Percentiles rank a stretch among this genome's conserved stretches.
Conservation (phyloP, 2,113 vertebrate genomes). For the Trogon surrucura region DNA sequence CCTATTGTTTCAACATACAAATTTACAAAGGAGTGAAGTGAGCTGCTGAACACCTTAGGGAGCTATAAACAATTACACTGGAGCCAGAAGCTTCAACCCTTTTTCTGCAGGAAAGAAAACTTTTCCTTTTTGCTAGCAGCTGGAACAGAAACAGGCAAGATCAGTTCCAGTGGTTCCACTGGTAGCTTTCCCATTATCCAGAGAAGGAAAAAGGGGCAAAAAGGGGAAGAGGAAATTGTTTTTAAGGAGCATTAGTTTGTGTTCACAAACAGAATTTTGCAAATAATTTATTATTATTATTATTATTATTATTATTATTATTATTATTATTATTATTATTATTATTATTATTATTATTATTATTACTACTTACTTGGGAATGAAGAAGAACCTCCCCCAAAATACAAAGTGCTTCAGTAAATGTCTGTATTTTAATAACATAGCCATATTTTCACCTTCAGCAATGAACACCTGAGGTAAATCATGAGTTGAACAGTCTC, state of each 20-base stretch:
- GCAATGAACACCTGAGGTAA: neutral
- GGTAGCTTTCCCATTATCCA: neutral
- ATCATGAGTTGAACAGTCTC: neutral
- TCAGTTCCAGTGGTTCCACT: neutral
- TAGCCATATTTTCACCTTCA: neutral
- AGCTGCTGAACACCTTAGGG: neutral
- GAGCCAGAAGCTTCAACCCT: neutral
- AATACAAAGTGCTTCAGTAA: neutral
- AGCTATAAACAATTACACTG: neutral
- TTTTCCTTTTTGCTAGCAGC: conserved; percentile 2
- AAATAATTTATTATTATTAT: neutral
- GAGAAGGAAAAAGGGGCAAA: neutral
- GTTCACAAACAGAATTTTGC: neutral
- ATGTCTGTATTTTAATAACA: neutral
- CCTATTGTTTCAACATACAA: neutral
- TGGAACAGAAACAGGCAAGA: neutral
- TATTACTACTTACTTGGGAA: neutral
- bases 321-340: too few species aligned
- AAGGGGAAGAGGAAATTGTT: neutral
- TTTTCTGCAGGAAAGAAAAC: neutral
- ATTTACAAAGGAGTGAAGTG: neutral
- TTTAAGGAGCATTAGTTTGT: neutral
- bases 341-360: too few species aligned
- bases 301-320: too few species aligned
- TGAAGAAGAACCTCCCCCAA: neutral